Evolutionary conservation across 1,140 invertebrate genomes (phyloP), one percentile per base, ranked within the genome.

Genomic region (Polyergus mexicanus): DNA sequence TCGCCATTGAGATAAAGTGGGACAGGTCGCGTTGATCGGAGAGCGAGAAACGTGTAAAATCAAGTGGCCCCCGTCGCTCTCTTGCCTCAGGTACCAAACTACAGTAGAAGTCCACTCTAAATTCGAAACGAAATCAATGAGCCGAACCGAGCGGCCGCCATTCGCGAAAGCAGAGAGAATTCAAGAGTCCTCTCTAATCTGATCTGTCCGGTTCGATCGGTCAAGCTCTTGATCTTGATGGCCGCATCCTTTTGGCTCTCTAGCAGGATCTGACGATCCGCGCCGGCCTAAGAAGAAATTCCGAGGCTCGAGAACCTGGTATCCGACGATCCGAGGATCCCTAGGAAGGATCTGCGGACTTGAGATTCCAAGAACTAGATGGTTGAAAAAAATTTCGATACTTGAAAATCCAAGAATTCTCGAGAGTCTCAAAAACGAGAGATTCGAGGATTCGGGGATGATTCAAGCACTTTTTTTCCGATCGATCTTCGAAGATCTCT

Each of bases 91-190:
- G 71, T 88, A 87, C 91, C 92, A 89, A 89, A 92, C 88, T 92
- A 93, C 92, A 84, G 89, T 92, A 93, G 93, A 80, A 92, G 89
- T 93, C 92, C 94, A 94, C 93, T 95, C 93, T 94, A 94, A 94
- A 94, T 94, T 94, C 93, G 92, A 95, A 94, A 94, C 92, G 89
- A 93, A 93, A 93, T 89, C 84, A 88, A 89, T 88, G 87, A 84
- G 85, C 76, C 71, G 80, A 83, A 69, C 51, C 63, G 63, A 68
- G 84, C 78, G 78, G 84, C 63, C 63, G 84, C 74, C 47, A 51
- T 65, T 77, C 56, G 58, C 83, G 75, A 72, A 77, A 56, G 75
- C 58, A 60, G 77, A 68, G 58, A 85, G 78, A 86, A 84, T 47
- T 83, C 68, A 68, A 65, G 56, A 66, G 54, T 76, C 66, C 78